A percentile compares a stretch with the other conserved stretches of the same genome.
phyloP scores from a whole-genome alignment of 2,113 vertebrate species.

The Danionella cerebrum region DNA sequence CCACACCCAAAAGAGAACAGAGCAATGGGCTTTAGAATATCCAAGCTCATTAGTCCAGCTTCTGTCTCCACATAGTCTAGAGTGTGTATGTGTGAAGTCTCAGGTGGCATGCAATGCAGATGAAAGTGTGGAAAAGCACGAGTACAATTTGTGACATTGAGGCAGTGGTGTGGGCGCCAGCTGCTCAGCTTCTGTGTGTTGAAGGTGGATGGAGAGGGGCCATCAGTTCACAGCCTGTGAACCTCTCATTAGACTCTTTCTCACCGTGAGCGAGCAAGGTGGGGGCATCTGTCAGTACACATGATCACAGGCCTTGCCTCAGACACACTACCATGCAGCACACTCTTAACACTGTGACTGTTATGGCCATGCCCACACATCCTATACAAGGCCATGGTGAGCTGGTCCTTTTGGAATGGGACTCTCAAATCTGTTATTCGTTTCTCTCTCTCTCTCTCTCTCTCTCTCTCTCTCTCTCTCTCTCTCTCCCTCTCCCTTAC shows the following conservation, averaged over 20 bases:
- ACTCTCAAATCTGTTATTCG: conserved; percentile 11
- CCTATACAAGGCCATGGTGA: conserved; percentile 17
- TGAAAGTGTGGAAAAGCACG: conserved; percentile 36
- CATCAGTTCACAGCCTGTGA: conserved; percentile 63
- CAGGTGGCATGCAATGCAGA: conserved; percentile 39
- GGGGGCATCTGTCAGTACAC: conserved; percentile 35
- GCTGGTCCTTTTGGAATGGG: conserved; percentile 21
- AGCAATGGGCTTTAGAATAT: conserved; percentile 45
- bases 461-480: neutral
- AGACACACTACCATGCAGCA: conserved; percentile 18
- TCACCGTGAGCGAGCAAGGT: conserved; percentile 40
- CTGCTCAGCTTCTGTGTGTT: conserved; percentile 37
- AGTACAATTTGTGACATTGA: conserved; percentile 39
- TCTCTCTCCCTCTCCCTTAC: neutral
- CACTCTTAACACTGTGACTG: neutral
- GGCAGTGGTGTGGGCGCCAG: conserved; percentile 31
- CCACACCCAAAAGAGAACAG: conserved; percentile 52
- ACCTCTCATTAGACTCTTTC: conserved; percentile 67
- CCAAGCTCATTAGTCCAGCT: conserved; percentile 62
- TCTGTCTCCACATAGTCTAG: conserved; percentile 47
- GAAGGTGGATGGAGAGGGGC: conserved; percentile 35
- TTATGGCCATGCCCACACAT: conserved; percentile 23
- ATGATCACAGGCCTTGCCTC: conserved; percentile 39
- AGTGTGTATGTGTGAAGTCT: conserved; percentile 38
- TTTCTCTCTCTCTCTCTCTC: neutral